Percentiles rank a stretch among this genome's conserved stretches.
These are phyloP conservation scores for Mycteria americana DNA, from an alignment of 2,797 vertebrate species.

Conservation along the genomic window DNA sequence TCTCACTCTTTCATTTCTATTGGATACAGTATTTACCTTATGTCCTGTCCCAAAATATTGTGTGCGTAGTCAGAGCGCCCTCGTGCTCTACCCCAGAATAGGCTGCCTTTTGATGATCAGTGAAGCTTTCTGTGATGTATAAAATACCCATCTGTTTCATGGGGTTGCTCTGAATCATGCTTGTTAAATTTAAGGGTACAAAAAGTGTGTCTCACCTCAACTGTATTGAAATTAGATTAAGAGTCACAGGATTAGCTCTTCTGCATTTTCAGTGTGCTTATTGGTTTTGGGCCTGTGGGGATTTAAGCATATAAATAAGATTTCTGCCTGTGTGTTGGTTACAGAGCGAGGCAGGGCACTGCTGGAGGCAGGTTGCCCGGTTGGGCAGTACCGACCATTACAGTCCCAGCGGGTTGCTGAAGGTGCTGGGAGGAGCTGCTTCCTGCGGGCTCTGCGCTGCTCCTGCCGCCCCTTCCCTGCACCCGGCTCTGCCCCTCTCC, in stretches of 20 bases:
- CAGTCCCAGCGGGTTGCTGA: background rate
- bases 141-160: background rate
- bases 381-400: background rate
- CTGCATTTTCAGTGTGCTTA: background rate
- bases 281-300: background rate
- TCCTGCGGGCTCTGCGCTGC: background rate
- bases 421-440: background rate
- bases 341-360: background rate
- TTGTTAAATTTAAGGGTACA: background rate
- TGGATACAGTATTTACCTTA: background rate
- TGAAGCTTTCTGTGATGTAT: background rate
- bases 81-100: background rate
- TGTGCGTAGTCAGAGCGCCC: background rate
- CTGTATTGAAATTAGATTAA: background rate
- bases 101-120: background rate
- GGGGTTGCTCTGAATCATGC: background rate
- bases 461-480: accelerated
- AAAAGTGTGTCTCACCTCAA: background rate
- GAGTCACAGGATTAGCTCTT: slow-evolving; percentile 19
- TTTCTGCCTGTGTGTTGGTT: background rate
- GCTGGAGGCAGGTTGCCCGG: background rate
- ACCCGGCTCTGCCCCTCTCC: background rate
- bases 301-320: background rate
- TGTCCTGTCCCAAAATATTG: background rate
- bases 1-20: background rate